These are phyloP conservation scores for Acridotheres tristis DNA, from an alignment of 2,797 vertebrate species.

Conservation along the genomic window DNA sequence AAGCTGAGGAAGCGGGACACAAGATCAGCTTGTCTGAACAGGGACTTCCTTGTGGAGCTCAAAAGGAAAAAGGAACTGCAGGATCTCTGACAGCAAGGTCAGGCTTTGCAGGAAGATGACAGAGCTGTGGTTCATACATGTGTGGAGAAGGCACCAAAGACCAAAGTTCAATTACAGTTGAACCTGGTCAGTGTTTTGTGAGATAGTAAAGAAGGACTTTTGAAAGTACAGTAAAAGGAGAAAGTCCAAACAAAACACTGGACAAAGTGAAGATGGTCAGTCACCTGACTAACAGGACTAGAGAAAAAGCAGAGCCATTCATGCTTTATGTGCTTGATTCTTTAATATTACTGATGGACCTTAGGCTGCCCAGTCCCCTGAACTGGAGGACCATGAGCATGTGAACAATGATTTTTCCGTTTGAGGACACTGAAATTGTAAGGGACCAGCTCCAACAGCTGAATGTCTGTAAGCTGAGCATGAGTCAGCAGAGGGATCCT, in stretches of 20 bases:
- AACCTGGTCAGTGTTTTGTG: not conserved
- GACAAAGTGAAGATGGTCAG: not conserved
- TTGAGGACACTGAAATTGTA: not conserved
- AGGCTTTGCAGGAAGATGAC: not conserved
- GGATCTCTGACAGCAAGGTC: not conserved
- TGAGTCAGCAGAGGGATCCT: not conserved
- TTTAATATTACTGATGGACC: not conserved
- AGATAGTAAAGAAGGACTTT: not conserved
- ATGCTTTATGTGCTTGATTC: not conserved
- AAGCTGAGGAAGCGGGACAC: rapidly evolving
- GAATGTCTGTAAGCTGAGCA: not conserved
- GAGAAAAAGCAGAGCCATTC: not conserved
- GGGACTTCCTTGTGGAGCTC: not conserved
- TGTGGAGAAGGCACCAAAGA: not conserved
- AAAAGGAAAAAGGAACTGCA: not conserved
- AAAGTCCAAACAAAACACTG: not conserved
- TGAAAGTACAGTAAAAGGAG: not conserved
- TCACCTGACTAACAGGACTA: not conserved
- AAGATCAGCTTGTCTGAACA: not conserved
- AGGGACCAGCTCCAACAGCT: not conserved
- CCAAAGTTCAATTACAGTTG: not conserved
- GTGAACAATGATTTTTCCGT: not conserved
- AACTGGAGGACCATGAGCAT: not conserved
- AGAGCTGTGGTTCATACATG: not conserved
- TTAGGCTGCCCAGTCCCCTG: not conserved